Percentiles rank a stretch among this genome's conserved stretches.
Evolutionary conservation across 2,888 invertebrate species (phyloP).

Genomic region (Cataglyphis rosenhaueri): DNA sequence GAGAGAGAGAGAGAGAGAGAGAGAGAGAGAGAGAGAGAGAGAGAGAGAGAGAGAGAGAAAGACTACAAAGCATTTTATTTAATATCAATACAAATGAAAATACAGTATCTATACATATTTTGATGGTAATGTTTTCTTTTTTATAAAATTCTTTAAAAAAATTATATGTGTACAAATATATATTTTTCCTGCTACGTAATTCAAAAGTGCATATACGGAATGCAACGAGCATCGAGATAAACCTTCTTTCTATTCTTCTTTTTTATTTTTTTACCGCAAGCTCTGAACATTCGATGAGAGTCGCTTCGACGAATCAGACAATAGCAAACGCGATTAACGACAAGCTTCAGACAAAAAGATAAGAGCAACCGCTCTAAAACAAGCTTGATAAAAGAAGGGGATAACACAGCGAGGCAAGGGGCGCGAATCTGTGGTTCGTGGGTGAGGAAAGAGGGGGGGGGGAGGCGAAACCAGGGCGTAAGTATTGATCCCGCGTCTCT

Average conservation of each 20-base stretch:
- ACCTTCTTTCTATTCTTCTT: slow-evolving; percentile 8
- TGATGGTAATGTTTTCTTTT: neutral
- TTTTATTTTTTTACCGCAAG: neutral
- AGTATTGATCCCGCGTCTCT: slow-evolving; percentile 82
- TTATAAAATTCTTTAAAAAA: neutral
- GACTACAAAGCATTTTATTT: neutral
- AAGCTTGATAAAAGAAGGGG: slow-evolving; percentile 52
- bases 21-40: no score
- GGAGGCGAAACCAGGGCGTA: slow-evolving; percentile 79
- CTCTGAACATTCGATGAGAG: neutral
- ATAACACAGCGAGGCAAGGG: slow-evolving; percentile 48
- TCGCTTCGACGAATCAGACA: slow-evolving; percentile 38
- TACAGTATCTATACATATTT: neutral
- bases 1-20: no score
- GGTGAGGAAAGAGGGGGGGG: slow-evolving; percentile 49
- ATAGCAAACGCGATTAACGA: slow-evolving; percentile 23
- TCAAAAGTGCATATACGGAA: neutral
- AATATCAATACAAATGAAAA: neutral
- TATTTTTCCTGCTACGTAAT: neutral
- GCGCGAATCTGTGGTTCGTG: slow-evolving; percentile 41
- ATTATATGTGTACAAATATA: neutral
- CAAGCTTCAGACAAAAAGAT: slow-evolving; percentile 48
- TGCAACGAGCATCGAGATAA: slow-evolving; percentile 51
- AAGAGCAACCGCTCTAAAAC: slow-evolving; percentile 61
- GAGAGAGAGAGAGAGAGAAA: no score